Percentiles rank a stretch among this genome's conserved stretches.
phyloP scores from a whole-genome alignment of 2,888 invertebrate genomes.

The Ophion slaviceki region DNA sequence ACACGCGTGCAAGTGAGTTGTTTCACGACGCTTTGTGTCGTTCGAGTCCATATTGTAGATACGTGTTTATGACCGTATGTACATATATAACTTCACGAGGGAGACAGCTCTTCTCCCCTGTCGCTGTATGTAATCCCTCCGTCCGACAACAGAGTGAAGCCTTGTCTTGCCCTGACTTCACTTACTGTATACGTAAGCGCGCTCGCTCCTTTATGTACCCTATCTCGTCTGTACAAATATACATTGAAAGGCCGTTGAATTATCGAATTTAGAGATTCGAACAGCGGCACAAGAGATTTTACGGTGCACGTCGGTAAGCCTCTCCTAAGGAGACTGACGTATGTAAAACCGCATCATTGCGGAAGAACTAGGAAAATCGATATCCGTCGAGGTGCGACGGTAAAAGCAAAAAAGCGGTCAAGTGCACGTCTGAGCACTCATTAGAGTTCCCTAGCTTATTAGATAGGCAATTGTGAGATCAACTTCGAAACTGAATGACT shows the following conservation, averaged over 20 bases:
- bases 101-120: slow-evolving; percentile 19
- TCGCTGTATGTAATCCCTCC: slow-evolving; percentile 42
- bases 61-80: slow-evolving; percentile 56
- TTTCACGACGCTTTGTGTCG: too few species aligned
- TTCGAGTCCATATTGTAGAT: slow-evolving; percentile 68
- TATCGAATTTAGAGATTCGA: slow-evolving; percentile 52
- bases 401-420: too few species aligned
- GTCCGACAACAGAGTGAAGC: slow-evolving; percentile 46
- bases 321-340: slow-evolving; percentile 24
- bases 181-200: neutral
- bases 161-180: slow-evolving; percentile 10
- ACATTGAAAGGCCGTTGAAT: slow-evolving; percentile 5
- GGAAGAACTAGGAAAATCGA: neutral
- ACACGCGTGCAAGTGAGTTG: too few species aligned
- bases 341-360: slow-evolving; percentile 22
- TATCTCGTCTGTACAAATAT: neutral
- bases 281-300: neutral
- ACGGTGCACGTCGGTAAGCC: slow-evolving; percentile 28
- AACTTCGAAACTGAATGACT: too few species aligned
- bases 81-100: slow-evolving; percentile 13
- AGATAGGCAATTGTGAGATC: too few species aligned
- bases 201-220: neutral
- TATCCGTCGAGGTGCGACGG: too few species aligned
- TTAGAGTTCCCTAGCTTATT: too few species aligned
- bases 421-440: too few species aligned